Conservation (phyloP, 2,113 vertebrate genomes). For the Oophaga pumilio region DNA sequence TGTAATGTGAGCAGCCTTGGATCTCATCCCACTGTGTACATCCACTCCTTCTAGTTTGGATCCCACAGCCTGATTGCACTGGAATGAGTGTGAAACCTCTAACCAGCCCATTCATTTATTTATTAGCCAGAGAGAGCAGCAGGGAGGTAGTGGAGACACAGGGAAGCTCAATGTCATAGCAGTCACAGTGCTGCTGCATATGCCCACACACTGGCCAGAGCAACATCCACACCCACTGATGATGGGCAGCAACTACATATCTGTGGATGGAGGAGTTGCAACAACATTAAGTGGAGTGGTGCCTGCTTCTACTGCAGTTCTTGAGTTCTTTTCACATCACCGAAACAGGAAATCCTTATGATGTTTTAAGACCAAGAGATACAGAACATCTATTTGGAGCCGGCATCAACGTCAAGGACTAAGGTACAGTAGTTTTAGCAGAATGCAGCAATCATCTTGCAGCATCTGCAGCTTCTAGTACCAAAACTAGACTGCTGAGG, state of each 20-base stretch:
- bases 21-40: slow-evolving; percentile 52
- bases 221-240: slow-evolving; percentile 52
- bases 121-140: slow-evolving; percentile 1
- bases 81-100: slow-evolving; percentile 51
- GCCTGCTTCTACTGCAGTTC: slow-evolving; percentile 33
- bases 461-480: slow-evolving; percentile 50
- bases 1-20: slow-evolving; percentile 61
- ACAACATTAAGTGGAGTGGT: slow-evolving; percentile 53
- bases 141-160: slow-evolving; percentile 20
- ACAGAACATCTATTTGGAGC: slow-evolving; percentile 6
- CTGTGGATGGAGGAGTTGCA: slow-evolving; percentile 49
- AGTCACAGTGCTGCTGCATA: slow-evolving; percentile 51
- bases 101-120: slow-evolving; percentile 39
- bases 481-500: slow-evolving; percentile 32
- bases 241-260: slow-evolving; percentile 55
- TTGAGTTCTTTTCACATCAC: slow-evolving; percentile 27
- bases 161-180: slow-evolving; percentile 55
- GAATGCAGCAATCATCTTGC: slow-evolving; percentile 53
- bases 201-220: slow-evolving; percentile 50
- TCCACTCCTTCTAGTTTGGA: slow-evolving; percentile 27
- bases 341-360: slow-evolving; percentile 34
- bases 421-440: slow-evolving; percentile 55
- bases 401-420: slow-evolving; percentile 18
- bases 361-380: slow-evolving; percentile 32
- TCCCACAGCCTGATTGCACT: not conserved